phyloP scores from a whole-genome alignment of 2,797 vertebrate genomes.

The Takifugu ocellatus region DNA sequence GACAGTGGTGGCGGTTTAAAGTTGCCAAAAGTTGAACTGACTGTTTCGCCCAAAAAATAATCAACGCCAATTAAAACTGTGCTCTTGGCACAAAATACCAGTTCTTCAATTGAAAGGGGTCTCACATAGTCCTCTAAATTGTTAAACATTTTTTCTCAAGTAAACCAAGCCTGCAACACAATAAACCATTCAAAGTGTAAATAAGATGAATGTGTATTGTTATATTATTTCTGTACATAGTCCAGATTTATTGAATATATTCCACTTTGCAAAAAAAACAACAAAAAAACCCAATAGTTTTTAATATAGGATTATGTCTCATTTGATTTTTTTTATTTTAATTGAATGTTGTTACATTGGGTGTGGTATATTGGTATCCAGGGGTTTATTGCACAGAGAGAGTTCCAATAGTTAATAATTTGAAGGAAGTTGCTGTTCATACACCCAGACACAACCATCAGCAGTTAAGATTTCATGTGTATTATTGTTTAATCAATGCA shows the following conservation, averaged over 20 bases:
- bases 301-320: conserved; percentile 48
- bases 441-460: conserved; percentile 47
- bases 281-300: conserved; percentile 32
- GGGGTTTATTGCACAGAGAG: conserved; percentile 53
- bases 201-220: conserved; percentile 81
- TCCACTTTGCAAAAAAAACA: conserved; percentile 49
- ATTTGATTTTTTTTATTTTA: conserved; percentile 54
- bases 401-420: conserved; percentile 52
- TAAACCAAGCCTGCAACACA: conserved; percentile 56
- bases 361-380: conserved; percentile 72
- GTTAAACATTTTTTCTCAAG: conserved; percentile 21
- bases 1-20: conserved; percentile 82
- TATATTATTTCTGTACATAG: conserved; percentile 82
- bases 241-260: conserved; percentile 73
- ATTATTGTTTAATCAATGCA: conserved; percentile 61
- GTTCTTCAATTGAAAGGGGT: conserved; percentile 15
- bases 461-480: conserved; percentile 37
- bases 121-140: conserved; percentile 40
- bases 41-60: conserved; percentile 83
- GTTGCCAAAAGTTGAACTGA: conserved; percentile 78
- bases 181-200: conserved; percentile 76
- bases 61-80: conserved; percentile 42
- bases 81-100: conserved; percentile 13
- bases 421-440: conserved; percentile 59
- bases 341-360: conserved; percentile 51